These are phyloP conservation scores for Petrocephalus sullivani DNA, from an alignment of 2,797 vertebrate genomes.

Conservation along the genomic window DNA sequence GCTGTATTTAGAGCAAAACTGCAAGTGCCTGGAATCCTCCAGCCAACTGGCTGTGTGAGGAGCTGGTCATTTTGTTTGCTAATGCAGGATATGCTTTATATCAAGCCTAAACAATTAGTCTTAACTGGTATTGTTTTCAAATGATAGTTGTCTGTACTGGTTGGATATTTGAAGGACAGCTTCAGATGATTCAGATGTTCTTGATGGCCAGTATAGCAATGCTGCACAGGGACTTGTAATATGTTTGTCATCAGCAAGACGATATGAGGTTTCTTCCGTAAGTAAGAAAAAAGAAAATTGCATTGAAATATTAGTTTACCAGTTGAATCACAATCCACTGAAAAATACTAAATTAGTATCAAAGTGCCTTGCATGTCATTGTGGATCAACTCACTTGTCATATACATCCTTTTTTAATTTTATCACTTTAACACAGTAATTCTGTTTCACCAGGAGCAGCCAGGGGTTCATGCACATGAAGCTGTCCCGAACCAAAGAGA, in stretches of 20 bases:
- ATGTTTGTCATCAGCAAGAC: neutral
- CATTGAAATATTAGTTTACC: neutral
- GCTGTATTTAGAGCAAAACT: neutral
- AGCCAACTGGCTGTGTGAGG: neutral
- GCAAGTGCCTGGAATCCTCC: neutral
- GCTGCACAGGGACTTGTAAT: neutral
- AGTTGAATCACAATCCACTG: neutral
- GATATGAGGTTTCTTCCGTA: neutral
- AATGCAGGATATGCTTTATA: neutral
- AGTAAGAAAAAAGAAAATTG: neutral
- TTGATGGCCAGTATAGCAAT: neutral
- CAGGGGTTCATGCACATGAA: conserved; percentile 99
- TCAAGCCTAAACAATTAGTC: neutral
- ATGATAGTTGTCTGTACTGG: neutral
- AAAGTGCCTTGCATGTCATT: neutral
- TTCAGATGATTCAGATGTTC: neutral
- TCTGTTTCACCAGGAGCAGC: conserved; percentile 75
- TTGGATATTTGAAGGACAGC: neutral
- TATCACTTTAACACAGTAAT: neutral
- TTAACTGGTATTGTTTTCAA: neutral
- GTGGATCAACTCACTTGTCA: neutral
- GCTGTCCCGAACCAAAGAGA: conserved; percentile 89
- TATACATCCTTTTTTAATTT: neutral
- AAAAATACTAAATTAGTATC: neutral
- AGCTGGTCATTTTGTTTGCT: neutral